phyloP scores from a whole-genome alignment of 1,140 invertebrate genomes.

The Caenorhabditis remanei region DNA sequence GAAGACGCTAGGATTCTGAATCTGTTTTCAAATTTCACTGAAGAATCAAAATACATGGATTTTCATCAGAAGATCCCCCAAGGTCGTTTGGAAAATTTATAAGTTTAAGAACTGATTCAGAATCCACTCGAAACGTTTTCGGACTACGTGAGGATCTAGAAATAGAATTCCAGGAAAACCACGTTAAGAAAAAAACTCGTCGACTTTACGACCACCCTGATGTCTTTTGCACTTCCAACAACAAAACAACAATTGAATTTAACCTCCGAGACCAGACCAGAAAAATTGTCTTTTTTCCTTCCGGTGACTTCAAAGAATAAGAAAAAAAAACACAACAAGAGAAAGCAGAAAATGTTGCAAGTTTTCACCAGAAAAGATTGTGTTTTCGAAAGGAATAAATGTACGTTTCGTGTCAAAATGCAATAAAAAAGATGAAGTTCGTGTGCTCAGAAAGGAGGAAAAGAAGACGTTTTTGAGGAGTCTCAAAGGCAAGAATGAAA shows the following conservation, averaged over 20 bases:
- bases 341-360: neutral
- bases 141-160: too few species aligned
- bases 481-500: slow-evolving; percentile 1
- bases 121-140: too few species aligned
- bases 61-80: too few species aligned
- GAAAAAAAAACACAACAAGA: slow-evolving; percentile 23
- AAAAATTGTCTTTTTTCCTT: neutral
- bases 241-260: slow-evolving; percentile 52
- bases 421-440: slow-evolving; percentile 51
- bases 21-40: too few species aligned
- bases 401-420: slow-evolving; percentile 28
- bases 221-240: slow-evolving; percentile 35
- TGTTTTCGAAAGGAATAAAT: neutral
- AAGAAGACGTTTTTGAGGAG: slow-evolving; percentile 21
- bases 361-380: neutral
- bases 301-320: neutral
- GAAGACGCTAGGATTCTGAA: too few species aligned
- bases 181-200: neutral
- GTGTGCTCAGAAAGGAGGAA: neutral
- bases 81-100: too few species aligned
- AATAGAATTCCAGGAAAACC: neutral
- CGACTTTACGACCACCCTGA: slow-evolving; percentile 2
- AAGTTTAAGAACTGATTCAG: too few species aligned
- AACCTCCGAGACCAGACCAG: neutral
- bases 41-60: too few species aligned